Evolutionary conservation across 1,140 invertebrate species (phyloP).

Genomic region (Mycetomoellerius zeteki): DNA sequence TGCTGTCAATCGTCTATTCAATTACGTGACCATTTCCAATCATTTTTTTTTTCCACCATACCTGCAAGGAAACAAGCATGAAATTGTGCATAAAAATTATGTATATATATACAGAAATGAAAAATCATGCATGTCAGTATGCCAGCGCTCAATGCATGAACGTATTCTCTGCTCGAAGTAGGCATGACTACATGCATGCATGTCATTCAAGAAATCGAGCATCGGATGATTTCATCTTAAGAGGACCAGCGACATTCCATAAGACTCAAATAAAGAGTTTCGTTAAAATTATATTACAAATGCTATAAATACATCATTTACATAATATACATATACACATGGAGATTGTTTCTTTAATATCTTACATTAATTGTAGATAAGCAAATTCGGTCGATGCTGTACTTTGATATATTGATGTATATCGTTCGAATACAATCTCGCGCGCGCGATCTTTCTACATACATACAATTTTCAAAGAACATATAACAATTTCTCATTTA

Average conservation of each 20-base stretch:
- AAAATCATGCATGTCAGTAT: no score
- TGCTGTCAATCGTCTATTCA: no score
- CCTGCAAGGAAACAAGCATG: no score
- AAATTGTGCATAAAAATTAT: no score
- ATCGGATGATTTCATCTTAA: background rate
- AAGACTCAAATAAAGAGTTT: background rate
- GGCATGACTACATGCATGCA: no score
- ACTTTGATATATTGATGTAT: background rate
- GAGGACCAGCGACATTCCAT: background rate
- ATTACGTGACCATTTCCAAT: no score
- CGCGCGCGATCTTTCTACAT: background rate
- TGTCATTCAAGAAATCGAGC: no score
- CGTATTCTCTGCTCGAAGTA: no score
- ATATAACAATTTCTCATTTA: conserved; percentile 61
- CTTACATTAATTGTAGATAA: background rate
- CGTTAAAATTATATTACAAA: background rate
- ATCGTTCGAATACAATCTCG: background rate
- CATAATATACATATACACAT: background rate
- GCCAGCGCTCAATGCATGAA: no score
- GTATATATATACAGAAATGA: no score
- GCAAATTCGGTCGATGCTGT: background rate
- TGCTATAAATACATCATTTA: conserved; percentile 3
- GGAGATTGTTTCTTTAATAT: background rate
- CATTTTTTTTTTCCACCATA: no score
- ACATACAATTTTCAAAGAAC: background rate